Base-by-base conservation (phyloP, 2,797 vertebrate species). In the Capromys pilorides region DNA sequence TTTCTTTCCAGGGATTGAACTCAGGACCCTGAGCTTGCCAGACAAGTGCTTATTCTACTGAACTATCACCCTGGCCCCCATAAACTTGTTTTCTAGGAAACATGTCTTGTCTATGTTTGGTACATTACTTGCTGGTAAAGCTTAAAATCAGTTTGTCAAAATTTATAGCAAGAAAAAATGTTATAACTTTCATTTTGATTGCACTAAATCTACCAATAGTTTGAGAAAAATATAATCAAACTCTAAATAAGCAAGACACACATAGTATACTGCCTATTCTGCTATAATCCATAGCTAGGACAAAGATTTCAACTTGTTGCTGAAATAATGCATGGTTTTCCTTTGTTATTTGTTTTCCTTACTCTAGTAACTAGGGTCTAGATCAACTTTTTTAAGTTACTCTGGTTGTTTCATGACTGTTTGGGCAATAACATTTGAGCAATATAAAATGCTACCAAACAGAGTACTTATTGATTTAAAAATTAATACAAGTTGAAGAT, bases 401-500 rank as follows among this genome's bases (percentile, higher is more conserved):
- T 22, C 87, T 0, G 71, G 33, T 19, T 93, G 88, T 82, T 39
- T 45, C 0, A 2, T 54, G 45, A 64, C 24, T 71, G 45, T 91
- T 92, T 93, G 19, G 36, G 16, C 0, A 62, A 79, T 79, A 94
- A 45, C 28, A 66, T 24, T 54, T 81, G 66, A 88, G 49, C 62
- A 96, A 41, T 61, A 88, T 54, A 59, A 91, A 57, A 45, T 62
- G 1, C 45, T 66, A 85, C 75, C 69, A 82, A 31, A 49, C 49
- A 93, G 41, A 41, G 57, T 89, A 28, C 22, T 86, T 41, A 41
- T n/a, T 39, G 31, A 82, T n/a, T 69, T 36, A 81, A 93, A 39
- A 93, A 93, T 94, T 79, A 86, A 91, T 81, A 67, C 62, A 73
- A 95, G 59, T 8, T 71, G 13, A 81, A 95, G 22, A 13, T 61